Evolutionary conservation across 2,113 vertebrate genomes (phyloP), one percentile per base, ranked within the genome.

Genomic region (Puntigrus tetrazona): DNA sequence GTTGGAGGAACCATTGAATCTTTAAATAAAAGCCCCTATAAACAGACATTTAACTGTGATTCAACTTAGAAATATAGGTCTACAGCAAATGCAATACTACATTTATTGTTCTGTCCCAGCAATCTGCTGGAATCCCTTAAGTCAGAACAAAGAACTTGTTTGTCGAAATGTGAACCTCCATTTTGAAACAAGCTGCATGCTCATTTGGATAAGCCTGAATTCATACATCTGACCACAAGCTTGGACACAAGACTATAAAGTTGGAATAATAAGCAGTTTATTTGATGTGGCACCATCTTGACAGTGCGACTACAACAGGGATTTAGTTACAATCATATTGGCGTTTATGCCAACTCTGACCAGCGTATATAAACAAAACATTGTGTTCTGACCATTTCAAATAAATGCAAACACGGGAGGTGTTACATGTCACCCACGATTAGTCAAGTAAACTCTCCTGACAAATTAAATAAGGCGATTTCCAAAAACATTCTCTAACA

Each of bases 231-330:
- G 61, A 38, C 59, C 78, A 34, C 57, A 55, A 67, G 3, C 72
- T 82, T 61, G 77, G 79, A 61, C 41, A 75, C 69, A 27, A 10
- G 25, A 75, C 78, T 61, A 81, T 82, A 87, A 82, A 85, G 47
- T 8, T 27, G 78, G 47, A 77, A 84, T 55, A 65, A 55, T 84
- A 87, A 84, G 72, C 78, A 84, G 83, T 87, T 87, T 84, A 87
- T 81, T 84, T 84, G 63, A 77, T 70, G 83, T 84, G 78, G 72
- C 86, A 87, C 72, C 83, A 20, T 72, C 73, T 50, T 87, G 73
- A 65, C 83, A 77, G 50, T n/a, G 34, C 65, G 34, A 61, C 78
- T 87, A 52, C 61, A 82, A 69, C 61, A 69, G 59, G 4, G 47
- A 87, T 78, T 87, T 6, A 75, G 67, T 81, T 85, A 75, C 78